These are phyloP conservation scores for Tarsius wallacei DNA, from an alignment of 2,797 vertebrate species.

Conservation along the genomic window DNA sequence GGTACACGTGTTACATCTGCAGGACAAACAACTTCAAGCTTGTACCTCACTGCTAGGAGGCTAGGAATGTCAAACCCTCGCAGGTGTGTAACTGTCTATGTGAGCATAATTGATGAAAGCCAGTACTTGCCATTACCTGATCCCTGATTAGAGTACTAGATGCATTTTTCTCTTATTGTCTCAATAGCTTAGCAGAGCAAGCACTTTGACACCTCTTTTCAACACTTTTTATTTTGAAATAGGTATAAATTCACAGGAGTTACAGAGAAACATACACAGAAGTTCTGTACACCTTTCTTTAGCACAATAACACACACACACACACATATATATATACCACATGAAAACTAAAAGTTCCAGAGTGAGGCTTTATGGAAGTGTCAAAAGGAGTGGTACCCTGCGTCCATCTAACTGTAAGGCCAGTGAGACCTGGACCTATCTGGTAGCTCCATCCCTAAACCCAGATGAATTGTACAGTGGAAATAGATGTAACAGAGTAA, in stretches of 20 bases:
- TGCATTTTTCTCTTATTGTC: not conserved
- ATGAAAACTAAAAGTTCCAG: not conserved
- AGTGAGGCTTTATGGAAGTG: not conserved
- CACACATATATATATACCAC: not conserved
- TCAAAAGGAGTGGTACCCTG: not conserved
- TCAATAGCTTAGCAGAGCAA: not conserved
- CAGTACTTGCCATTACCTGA: too few species aligned
- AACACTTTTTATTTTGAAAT: not conserved
- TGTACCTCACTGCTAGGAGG: not conserved
- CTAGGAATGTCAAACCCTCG: not conserved
- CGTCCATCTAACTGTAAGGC: not conserved
- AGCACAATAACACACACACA: not conserved
- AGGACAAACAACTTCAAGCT: not conserved
- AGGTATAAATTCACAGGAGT: not conserved
- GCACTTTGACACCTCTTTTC: not conserved
- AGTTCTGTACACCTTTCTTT: not conserved
- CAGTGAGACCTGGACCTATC: not conserved
- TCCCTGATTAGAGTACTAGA: not conserved
- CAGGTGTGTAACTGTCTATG: not conserved
- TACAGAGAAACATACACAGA: not conserved
- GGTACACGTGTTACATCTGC: not conserved
- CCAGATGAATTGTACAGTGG: not conserved
- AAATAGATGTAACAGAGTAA: not conserved
- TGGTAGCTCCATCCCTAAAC: not conserved
- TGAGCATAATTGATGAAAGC: not conserved